Conservation (phyloP, 2,113 vertebrate species). For the Polypterus senegalus region DNA sequence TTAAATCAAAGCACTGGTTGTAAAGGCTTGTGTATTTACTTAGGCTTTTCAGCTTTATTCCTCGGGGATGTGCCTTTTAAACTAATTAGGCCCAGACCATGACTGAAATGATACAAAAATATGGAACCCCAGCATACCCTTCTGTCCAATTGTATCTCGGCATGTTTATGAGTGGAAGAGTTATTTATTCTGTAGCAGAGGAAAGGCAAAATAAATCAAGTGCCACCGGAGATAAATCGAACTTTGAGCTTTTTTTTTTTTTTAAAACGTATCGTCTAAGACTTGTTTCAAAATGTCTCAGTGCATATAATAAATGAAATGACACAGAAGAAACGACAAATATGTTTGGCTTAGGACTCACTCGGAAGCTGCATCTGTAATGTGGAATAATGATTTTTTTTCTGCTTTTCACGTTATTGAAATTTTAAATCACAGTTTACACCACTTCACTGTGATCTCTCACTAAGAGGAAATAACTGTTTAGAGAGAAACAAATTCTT, state of each 20-base stretch:
- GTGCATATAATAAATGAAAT: no score
- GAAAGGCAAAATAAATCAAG: slow-evolving; percentile 50
- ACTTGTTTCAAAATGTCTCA: no score
- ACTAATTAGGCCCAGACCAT: slow-evolving; percentile 36
- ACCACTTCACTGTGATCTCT: no score
- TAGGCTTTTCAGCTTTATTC: slow-evolving; percentile 27
- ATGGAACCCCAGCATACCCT: slow-evolving; percentile 34
- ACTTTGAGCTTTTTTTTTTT: slow-evolving; percentile 1
- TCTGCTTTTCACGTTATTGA: no score
- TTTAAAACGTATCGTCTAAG: no score
- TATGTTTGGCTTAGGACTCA: no score
- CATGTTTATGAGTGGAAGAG: slow-evolving; percentile 29
- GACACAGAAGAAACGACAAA: no score
- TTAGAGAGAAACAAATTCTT: no score
- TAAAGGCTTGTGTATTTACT: slow-evolving; percentile 43
- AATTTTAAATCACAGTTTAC: no score
- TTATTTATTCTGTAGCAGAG: slow-evolving; percentile 50
- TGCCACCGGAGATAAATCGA: slow-evolving; percentile 29
- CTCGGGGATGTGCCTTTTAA: slow-evolving; percentile 30
- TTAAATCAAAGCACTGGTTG: slow-evolving; percentile 42
- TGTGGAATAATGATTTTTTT: no score
- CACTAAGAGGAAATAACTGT: no score
- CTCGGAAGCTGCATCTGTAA: no score
- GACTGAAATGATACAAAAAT: slow-evolving; percentile 27
- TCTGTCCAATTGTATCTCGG: slow-evolving; percentile 31